Conservation (phyloP, 2,113 vertebrate species). For the Cyanistes caeruleus region DNA sequence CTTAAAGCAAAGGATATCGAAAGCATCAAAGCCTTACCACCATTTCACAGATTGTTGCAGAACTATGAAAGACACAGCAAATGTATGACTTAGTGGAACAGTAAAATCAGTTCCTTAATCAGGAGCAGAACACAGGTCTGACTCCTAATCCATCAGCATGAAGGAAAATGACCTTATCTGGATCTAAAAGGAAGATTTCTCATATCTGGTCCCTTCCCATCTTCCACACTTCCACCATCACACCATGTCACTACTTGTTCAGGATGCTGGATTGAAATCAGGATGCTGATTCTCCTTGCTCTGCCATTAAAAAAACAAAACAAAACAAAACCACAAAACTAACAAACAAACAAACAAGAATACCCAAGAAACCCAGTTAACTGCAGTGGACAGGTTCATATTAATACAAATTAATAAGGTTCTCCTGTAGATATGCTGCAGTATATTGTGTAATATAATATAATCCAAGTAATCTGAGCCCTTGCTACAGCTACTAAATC, state of each 20-base stretch:
- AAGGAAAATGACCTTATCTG: neutral
- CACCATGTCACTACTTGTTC: neutral
- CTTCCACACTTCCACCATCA: neutral
- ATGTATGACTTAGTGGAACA: neutral
- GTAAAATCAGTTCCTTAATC: neutral
- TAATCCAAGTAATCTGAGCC: constrained; percentile 44
- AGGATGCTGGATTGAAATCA: neutral
- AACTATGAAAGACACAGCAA: neutral
- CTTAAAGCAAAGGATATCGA: neutral
- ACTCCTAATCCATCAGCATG: neutral
- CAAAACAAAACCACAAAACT: neutral
- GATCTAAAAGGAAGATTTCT: neutral
- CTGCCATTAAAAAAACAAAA: neutral
- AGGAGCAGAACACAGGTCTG: neutral
- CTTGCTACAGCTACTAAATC: constrained; percentile 49
- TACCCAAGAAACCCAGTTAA: neutral
- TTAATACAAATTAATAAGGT: constrained; percentile 9
- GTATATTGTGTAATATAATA: constrained; percentile 41
- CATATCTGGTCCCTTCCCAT: neutral
- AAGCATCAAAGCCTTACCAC: neutral
- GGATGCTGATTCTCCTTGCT: neutral
- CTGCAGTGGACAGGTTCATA: neutral
- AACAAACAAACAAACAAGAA: rapidly evolving
- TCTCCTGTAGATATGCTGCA: neutral
- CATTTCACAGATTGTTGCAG: neutral